Percentiles rank a stretch among this genome's conserved stretches.
These are phyloP conservation scores for Lynx canadensis DNA, from an alignment of 2,113 vertebrate genomes.

Conservation along the genomic window DNA sequence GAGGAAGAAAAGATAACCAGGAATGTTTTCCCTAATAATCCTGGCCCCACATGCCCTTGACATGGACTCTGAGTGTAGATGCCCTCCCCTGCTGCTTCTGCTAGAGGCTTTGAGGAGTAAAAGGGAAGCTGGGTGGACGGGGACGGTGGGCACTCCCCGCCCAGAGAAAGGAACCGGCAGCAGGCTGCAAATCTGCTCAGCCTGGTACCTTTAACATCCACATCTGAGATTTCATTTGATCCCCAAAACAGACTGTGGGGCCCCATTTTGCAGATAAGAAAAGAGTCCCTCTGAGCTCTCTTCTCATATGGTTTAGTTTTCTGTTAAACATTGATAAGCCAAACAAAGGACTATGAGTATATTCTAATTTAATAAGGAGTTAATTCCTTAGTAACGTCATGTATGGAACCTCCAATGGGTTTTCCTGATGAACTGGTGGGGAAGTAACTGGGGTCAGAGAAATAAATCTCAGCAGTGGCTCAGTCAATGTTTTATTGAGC, in stretches of 20 bases:
- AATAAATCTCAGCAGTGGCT: neutral
- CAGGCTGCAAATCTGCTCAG: neutral
- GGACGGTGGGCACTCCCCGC: neutral
- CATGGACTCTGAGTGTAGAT: too few relatives aligned
- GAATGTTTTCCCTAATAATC: neutral
- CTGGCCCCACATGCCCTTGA: accelerated
- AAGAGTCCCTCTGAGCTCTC: neutral
- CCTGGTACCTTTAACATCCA: neutral
- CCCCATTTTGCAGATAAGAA: neutral
- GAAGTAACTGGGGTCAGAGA: neutral
- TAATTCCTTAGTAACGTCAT: neutral
- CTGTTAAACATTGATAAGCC: neutral
- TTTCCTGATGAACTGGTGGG: neutral
- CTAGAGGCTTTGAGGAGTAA: neutral
- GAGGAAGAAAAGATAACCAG: neutral
- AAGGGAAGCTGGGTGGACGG: neutral
- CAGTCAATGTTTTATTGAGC: neutral
- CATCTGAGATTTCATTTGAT: accelerated
- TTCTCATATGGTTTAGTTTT: neutral
- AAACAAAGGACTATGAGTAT: neutral
- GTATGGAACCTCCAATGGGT: neutral
- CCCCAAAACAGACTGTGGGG: neutral
- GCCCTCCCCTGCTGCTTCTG: neutral
- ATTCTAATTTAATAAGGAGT: neutral
- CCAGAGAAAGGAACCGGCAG: neutral